Evolutionary conservation across 2,888 invertebrate genomes (phyloP).

Genomic region (Plagiodera versicolora): DNA sequence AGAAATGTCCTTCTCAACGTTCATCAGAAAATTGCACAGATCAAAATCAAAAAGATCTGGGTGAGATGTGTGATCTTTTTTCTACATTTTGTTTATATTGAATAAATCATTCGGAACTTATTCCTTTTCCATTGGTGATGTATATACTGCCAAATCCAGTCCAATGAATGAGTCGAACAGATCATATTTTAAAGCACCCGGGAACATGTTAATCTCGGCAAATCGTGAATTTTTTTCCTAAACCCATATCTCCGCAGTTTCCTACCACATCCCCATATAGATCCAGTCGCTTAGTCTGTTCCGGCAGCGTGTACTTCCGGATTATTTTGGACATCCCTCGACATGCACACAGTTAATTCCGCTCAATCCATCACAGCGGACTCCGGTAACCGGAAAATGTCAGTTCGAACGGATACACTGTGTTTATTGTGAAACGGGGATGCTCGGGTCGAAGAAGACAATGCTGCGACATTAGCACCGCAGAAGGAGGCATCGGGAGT

Average conservation of each 20-base stretch:
- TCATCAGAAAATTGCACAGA: too few relatives aligned
- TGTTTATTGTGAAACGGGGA: conserved; percentile 18
- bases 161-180: too few relatives aligned
- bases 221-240: background rate
- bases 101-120: too few relatives aligned
- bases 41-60: too few relatives aligned
- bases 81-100: too few relatives aligned
- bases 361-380: conserved; percentile 27
- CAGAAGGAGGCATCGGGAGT: background rate
- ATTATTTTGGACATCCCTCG: conserved; percentile 24
- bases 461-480: background rate
- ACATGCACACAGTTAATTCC: conserved; percentile 26
- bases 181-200: too few relatives aligned
- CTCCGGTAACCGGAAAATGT: conserved; percentile 27
- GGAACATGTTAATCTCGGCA: too few relatives aligned
- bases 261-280: background rate
- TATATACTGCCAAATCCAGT: too few relatives aligned
- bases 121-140: too few relatives aligned
- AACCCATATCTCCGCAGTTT: background rate
- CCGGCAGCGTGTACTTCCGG: conserved; percentile 23
- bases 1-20: too few relatives aligned
- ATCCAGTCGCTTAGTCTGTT: conserved; percentile 16
- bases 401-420: conserved; percentile 25
- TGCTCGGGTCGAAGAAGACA: conserved; percentile 1
- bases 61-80: too few relatives aligned